phyloP scores from a whole-genome alignment of 2,113 vertebrate species.

The mouse (Mus musculus) region DNA sequence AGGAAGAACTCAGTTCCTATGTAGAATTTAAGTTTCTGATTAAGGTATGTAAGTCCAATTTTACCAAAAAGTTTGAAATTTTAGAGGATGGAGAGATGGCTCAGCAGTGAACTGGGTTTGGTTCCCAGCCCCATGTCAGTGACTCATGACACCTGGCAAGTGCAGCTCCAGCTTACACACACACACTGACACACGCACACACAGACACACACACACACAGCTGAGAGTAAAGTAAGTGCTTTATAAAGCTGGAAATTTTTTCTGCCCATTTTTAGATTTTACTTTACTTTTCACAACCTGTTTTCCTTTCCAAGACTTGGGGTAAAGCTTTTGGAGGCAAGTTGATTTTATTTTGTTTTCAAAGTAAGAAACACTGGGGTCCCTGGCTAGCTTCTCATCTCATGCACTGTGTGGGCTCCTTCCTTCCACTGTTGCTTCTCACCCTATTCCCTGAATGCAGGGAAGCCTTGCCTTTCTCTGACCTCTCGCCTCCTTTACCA shows the following conservation, averaged over 20 bases:
- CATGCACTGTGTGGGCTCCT: neutral
- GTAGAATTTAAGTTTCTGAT: conserved; percentile 51
- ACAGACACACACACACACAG: neutral
- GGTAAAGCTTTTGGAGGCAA: neutral
- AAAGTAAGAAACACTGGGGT: neutral
- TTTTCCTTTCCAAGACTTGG: conserved; percentile 51
- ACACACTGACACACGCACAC: too few species aligned
- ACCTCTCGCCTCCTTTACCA: neutral
- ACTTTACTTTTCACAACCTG: neutral
- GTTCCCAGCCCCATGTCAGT: neutral
- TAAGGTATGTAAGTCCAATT: conserved; percentile 20
- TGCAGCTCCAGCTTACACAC: neutral
- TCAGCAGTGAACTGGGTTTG: neutral
- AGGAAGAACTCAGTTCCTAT: conserved; percentile 58
- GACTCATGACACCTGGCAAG: neutral
- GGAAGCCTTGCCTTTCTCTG: neutral
- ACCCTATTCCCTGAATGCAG: neutral
- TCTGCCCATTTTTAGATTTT: neutral
- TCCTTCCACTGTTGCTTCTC: neutral
- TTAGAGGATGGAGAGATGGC: neutral
- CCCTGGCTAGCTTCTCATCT: neutral
- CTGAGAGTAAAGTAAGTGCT: neutral
- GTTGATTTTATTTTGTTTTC: conserved; percentile 40
- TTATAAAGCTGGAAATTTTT: neutral
- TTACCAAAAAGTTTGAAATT: neutral